phyloP scores from a whole-genome alignment of 2,888 invertebrate genomes.

The Aspidiotus rigidus region DNA sequence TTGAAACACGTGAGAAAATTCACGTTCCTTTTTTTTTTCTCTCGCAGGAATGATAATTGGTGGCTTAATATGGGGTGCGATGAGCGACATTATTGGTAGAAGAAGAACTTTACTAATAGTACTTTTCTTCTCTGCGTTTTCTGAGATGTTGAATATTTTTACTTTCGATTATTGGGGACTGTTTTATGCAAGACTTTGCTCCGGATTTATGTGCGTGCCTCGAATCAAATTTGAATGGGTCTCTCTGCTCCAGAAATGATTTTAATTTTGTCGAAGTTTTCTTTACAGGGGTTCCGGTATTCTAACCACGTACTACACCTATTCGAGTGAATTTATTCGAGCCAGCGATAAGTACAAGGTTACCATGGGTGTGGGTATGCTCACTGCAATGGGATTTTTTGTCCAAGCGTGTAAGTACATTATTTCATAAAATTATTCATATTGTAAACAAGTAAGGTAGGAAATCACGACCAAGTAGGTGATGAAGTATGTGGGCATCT shows the following conservation, averaged over 20 bases:
- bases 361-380: slow-evolving; percentile 57
- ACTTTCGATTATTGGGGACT: slow-evolving; percentile 58
- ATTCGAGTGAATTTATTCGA: slow-evolving; percentile 64
- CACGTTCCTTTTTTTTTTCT: no score
- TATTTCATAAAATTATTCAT: no score
- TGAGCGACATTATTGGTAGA: slow-evolving; percentile 64
- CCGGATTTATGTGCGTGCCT: slow-evolving; percentile 62
- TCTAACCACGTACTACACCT: slow-evolving; percentile 61
- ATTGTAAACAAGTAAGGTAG: no score
- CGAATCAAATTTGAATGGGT: no score
- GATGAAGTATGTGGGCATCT: no score
- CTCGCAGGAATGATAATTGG: slow-evolving; percentile 63
- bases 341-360: slow-evolving; percentile 55
- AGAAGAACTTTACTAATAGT: slow-evolving; percentile 58
- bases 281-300: slow-evolving; percentile 58
- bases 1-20: neutral
- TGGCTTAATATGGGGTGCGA: slow-evolving; percentile 66
- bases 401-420: slow-evolving; percentile 43
- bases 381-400: slow-evolving; percentile 55
- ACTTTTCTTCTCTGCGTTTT: slow-evolving; percentile 54
- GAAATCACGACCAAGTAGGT: no score
- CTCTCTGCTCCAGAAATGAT: no score
- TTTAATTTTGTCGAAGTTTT: no score
- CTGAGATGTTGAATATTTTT: slow-evolving; percentile 55
- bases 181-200: slow-evolving; percentile 60